Conservation (phyloP, 2,888 invertebrate genomes). For the Drosophila neutralis region DNA sequence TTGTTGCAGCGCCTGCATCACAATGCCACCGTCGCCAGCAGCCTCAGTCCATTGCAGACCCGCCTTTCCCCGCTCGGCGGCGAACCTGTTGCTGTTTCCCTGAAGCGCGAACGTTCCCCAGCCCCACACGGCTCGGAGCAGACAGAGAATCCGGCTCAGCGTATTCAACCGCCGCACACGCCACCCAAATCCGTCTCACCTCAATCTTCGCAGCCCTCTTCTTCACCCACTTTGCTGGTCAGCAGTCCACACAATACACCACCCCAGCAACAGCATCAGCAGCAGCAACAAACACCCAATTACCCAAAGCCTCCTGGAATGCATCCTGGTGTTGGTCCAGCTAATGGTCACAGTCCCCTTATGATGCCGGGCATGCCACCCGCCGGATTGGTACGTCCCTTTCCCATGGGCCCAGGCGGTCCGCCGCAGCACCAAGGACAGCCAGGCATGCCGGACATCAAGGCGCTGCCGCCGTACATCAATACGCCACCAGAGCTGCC, state of each 20-base stretch:
- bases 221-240: conserved; percentile 69
- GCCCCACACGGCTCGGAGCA: conserved; percentile 72
- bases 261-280: conserved; percentile 51
- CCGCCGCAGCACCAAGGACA: conserved; percentile 72
- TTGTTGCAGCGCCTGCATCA: conserved; percentile 82
- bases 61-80: conserved; percentile 72
- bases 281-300: conserved; percentile 51
- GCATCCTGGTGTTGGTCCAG: conserved; percentile 48
- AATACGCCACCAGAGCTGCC: conserved; percentile 84
- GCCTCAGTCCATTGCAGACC: conserved; percentile 79
- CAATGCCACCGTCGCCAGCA: conserved; percentile 80
- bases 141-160: conserved; percentile 82
- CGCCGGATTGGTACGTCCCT: conserved; percentile 83
- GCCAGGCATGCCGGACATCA: conserved; percentile 83
- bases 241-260: conserved; percentile 74
- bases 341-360: conserved; percentile 60
- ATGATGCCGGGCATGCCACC: conserved; percentile 82
- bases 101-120: conserved; percentile 84
- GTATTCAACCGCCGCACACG: conserved; percentile 83
- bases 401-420: conserved; percentile 79
- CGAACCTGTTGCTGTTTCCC: conserved; percentile 53
- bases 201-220: conserved; percentile 81
- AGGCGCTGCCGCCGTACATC: conserved; percentile 84
- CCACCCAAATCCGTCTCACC: conserved; percentile 84
- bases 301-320: conserved; percentile 59